phyloP scores from a whole-genome alignment of 64 coral and sea anemone genomes.

The Actinia tenebrosa region DNA sequence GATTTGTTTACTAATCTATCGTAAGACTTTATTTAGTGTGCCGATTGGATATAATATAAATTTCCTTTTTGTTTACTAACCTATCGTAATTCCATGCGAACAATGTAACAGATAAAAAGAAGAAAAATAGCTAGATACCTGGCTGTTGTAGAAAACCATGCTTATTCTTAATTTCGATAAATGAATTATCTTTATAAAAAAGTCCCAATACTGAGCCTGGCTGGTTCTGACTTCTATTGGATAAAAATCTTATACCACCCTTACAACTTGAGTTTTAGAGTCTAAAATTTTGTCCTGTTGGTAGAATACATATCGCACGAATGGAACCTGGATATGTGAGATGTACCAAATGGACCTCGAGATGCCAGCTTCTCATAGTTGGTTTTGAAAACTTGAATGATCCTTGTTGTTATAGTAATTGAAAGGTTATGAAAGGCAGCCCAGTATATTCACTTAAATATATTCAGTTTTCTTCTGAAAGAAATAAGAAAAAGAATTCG shows the following conservation, averaged over 20 bases:
- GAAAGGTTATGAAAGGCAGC: neutral
- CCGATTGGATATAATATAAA: too few relatives aligned
- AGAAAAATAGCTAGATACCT: neutral
- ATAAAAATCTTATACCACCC: neutral
- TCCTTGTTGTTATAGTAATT: neutral
- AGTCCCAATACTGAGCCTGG: too few relatives aligned
- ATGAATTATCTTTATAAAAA: too few relatives aligned
- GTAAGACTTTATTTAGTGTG: neutral
- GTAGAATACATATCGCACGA: neutral
- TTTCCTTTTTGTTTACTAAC: too few relatives aligned
- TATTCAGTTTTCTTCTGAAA: neutral
- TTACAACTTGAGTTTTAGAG: neutral
- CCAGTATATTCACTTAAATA: neutral
- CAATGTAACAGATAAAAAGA: neutral
- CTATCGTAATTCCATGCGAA: neutral
- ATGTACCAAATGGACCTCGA: too few relatives aligned
- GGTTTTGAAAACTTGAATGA: neutral
- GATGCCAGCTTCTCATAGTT: neutral
- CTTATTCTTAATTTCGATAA: too few relatives aligned
- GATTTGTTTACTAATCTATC: neutral
- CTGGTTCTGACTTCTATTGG: too few relatives aligned
- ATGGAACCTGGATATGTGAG: neutral
- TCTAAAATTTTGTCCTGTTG: neutral
- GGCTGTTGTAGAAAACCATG: too few relatives aligned
- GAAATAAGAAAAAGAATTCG: neutral